Percentiles rank a stretch among this genome's conserved stretches.
Evolutionary conservation across 2,113 vertebrate genomes (phyloP).

Genomic region (Shinisaurus crocodilurus): DNA sequence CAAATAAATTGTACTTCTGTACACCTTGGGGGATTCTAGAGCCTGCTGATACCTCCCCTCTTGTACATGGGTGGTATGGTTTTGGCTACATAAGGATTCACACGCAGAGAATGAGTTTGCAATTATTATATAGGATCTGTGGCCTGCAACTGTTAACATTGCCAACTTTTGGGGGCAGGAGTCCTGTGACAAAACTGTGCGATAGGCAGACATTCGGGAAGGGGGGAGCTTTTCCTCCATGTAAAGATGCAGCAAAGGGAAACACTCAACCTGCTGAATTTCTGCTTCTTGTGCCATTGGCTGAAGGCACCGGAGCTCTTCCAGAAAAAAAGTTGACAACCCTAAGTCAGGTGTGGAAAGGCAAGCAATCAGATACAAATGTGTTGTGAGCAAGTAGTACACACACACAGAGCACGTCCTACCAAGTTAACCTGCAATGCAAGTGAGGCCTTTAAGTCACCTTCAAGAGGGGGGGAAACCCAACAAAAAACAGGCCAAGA

Average conservation of each 20-base stretch:
- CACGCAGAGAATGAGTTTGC: no score
- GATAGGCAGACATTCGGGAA: neutral
- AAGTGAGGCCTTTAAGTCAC: conserved; percentile 12
- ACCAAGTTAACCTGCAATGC: no score
- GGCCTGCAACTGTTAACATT: neutral
- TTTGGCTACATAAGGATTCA: no score
- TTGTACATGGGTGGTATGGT: no score
- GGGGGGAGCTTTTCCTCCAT: neutral
- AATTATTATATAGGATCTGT: neutral
- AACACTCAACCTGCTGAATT: neutral
- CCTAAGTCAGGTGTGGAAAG: neutral
- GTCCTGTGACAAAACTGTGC: neutral
- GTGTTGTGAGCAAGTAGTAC: neutral
- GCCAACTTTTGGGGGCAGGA: neutral
- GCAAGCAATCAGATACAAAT: neutral
- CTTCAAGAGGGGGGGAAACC: neutral
- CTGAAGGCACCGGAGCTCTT: neutral
- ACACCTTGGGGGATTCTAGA: neutral
- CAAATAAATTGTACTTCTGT: no score
- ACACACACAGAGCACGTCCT: neutral
- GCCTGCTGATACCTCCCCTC: neutral
- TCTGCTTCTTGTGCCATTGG: neutral
- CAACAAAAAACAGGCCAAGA: neutral
- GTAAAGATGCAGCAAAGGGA: neutral
- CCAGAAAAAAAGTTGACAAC: no score